Evolutionary conservation across 2,113 vertebrate genomes (phyloP), one percentile per base, ranked within the genome.

Genomic region (Ciconia stormi): DNA sequence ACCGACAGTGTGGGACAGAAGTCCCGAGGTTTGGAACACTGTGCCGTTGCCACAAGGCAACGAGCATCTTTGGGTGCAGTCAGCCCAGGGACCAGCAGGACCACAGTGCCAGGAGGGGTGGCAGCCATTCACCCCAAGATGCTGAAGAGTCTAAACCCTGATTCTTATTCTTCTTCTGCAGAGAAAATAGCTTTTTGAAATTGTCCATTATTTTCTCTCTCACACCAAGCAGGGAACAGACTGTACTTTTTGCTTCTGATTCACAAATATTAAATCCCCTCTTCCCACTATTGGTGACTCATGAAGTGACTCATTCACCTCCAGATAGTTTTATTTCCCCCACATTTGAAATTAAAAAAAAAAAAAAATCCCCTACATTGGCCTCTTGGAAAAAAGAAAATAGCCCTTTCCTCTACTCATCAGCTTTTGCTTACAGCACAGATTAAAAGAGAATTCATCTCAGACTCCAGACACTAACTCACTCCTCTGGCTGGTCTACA

Each of bases 301-400:
- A 97, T 59, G 32, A 46, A 92, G 87, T 97, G 97, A 97, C 50
- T 97, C 97, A 94, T 79, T 95, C 82, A 87, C 93, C 95, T 97
- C 87, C 79, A 91, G 53, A 80, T 90, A 69, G 65, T 82, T 92
- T 94, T 83, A 78, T 96, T 96, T 91, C 38, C 52, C 58, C 46
- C 50, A 73, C 27, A 70, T 55, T 49, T 58, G 32, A 91, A 89
- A 84, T 29, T 40, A 10, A 42, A 36, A 56, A 7, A 17, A 40
- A 40, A 69, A 62, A 73, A 53, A 13, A 69, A 32, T 44, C 23
- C 10, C 61, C 9, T 38, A 87, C 22, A n/a, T 15, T 47, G 40
- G 19, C 34, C 58, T 70, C 56, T 49, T 34, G 19, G 6, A 25
- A 58, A 49, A 52, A 38, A 4, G 16, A 18, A 40, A 36, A 47